Percentiles rank a stretch among this genome's conserved stretches.
Evolutionary conservation across 2,797 vertebrate species (phyloP).

Genomic region (Graptemys geographica): DNA sequence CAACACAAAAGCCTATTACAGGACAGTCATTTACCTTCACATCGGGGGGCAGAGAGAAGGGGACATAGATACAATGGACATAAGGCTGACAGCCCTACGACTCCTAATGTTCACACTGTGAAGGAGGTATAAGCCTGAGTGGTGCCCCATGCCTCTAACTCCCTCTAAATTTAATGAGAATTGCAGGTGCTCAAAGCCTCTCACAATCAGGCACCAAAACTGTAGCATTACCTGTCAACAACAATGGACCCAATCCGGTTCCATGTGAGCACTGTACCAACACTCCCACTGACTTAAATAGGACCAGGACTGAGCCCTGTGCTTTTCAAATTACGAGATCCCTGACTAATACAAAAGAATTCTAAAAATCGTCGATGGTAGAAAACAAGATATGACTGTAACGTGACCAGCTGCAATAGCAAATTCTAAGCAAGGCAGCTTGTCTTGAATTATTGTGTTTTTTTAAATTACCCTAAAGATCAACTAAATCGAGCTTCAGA

Average conservation of each 20-base stretch:
- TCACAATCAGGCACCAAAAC: neutral
- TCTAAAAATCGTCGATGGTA: conserved; percentile 48
- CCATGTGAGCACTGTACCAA: neutral
- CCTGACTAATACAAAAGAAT: conserved; percentile 46
- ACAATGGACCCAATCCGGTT: neutral
- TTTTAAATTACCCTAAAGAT: conserved; percentile 18
- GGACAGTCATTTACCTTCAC: neutral
- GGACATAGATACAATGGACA: neutral
- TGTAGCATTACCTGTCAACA: neutral
- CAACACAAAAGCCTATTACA: conserved; percentile 51
- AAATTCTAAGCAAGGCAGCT: conserved; percentile 55
- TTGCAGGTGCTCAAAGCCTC: neutral
- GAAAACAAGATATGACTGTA: conserved; percentile 3
- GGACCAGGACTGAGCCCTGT: neutral
- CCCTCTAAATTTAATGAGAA: neutral
- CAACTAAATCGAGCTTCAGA: neutral
- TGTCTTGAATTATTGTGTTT: conserved; percentile 16
- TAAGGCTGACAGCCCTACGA: neutral
- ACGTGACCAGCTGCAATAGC: neutral
- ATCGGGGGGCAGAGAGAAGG: neutral
- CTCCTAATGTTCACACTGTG: neutral
- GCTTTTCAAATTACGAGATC: neutral
- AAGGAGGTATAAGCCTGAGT: neutral
- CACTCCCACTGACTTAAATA: neutral
- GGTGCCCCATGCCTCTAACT: neutral